A percentile compares a stretch with the other conserved stretches of the same genome.
These are phyloP conservation scores for Onthophagus sagittarius DNA, from an alignment of 2,888 invertebrate genomes.

Conservation along the genomic window DNA sequence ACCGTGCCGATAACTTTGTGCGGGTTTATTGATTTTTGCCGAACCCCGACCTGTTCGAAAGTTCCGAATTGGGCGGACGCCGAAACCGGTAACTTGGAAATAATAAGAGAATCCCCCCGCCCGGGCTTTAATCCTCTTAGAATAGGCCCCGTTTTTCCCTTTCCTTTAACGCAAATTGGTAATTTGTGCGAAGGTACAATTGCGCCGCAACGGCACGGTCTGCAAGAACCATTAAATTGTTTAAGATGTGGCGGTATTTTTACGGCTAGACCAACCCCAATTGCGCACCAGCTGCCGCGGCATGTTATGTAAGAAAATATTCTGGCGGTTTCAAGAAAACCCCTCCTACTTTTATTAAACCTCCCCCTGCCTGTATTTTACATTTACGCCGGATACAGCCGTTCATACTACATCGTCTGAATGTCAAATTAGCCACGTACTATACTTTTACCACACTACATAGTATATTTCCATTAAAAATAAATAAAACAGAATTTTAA, in stretches of 20 bases:
- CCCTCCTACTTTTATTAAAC: slow-evolving; percentile 9
- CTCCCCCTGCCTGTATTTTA: not conserved
- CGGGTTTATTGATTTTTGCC: slow-evolving; percentile 18
- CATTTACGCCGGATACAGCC: not conserved
- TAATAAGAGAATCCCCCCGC: not conserved
- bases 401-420: not conserved
- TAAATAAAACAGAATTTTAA: too few relatives aligned
- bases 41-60: not conserved
- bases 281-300: slow-evolving; percentile 28
- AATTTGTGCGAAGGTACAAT: not conserved
- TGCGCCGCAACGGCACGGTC: slow-evolving; percentile 27
- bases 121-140: not conserved
- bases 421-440: not conserved
- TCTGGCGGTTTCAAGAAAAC: not conserved
- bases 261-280: slow-evolving; percentile 31
- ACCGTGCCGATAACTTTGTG: slow-evolving; percentile 16
- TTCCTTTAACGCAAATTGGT: not conserved
- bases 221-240: slow-evolving; percentile 35
- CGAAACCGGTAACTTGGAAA: not conserved
- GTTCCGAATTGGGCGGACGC: not conserved
- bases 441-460: not conserved
- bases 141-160: not conserved
- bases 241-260: slow-evolving; percentile 28
- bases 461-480: not conserved
- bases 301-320: not conserved